These are phyloP conservation scores for Rhinogobius similis DNA, from an alignment of 2,113 vertebrate species.

Conservation along the genomic window DNA sequence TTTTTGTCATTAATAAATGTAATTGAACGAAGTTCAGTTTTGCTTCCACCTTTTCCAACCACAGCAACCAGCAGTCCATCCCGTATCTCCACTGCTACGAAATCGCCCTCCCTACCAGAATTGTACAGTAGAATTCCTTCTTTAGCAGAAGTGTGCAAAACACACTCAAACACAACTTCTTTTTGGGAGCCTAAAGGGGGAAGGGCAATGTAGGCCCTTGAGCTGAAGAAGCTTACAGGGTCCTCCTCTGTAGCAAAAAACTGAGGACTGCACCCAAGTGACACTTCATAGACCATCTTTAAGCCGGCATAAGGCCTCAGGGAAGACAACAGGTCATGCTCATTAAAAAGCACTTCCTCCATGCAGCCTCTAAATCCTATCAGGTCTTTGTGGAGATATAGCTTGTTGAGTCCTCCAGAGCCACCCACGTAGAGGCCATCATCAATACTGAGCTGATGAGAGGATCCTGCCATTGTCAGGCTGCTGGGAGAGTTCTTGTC, in stretches of 20 bases:
- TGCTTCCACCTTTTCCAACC: conserved; percentile 73
- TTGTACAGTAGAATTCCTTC: conserved; percentile 86
- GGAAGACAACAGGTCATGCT: conserved; percentile 81
- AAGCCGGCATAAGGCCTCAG: conserved; percentile 84
- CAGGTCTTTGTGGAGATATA: conserved; percentile 71
- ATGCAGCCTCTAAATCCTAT: conserved; percentile 85
- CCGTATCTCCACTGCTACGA: conserved; percentile 86
- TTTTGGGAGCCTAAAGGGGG: conserved; percentile 73
- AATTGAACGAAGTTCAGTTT: conserved; percentile 77
- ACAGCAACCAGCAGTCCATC: conserved; percentile 80
- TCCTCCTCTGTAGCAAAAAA: conserved; percentile 87
- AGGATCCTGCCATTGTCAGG: conserved; percentile 63
- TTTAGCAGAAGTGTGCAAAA: conserved; percentile 79
- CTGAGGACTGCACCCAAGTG: conserved; percentile 86
- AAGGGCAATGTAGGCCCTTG: conserved; percentile 85
- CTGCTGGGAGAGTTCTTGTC: conserved; percentile 80
- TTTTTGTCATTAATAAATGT: conserved; percentile 78
- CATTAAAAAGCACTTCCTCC: conserved; percentile 84
- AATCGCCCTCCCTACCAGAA: conserved; percentile 80
- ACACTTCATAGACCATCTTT: conserved; percentile 87
- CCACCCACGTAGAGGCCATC: conserved; percentile 84
- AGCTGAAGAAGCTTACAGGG: conserved; percentile 90
- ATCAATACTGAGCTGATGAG: conserved; percentile 72
- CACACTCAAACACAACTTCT: conserved; percentile 76
- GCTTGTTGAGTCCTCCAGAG: conserved; percentile 73